Evolutionary conservation across 2,113 vertebrate species (phyloP), one percentile per base, ranked within the genome.

Genomic region (Mustela lutreola): DNA sequence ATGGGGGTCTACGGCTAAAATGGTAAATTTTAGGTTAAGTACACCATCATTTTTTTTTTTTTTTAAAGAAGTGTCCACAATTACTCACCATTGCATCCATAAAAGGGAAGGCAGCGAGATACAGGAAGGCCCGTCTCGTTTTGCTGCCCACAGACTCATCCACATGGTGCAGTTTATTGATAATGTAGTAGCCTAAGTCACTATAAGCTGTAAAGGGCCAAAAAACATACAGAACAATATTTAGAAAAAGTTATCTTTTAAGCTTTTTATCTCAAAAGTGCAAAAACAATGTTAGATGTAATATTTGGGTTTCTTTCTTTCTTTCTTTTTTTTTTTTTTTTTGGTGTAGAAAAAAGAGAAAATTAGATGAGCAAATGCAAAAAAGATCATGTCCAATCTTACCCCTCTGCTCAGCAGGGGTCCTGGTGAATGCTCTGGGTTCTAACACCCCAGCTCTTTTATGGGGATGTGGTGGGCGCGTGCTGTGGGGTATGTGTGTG

Each of bases 111-210:
- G 99, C 99, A 93, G 99, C 99, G 80, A 99, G 99, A 97, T 99
- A 99, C 28, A 99, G 99, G 98, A 99, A 99, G 33, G 99, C 99
- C 98, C 98, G 99, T 97, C 99, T 99, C 0, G 99, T 99, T 98
- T 99, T 99, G 97, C 91, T 99, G 92, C 99, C 99, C 98, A 99
- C 99, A 0, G 99, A 99, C 50, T 99, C 99, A 67, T 99, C 99
- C 99, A 99, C 99, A 95, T 99, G 99, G 98, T 99, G 99, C 96
- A 99, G 99, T 96, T 99, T 99, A 97, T 99, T 99, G 98, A 99
- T 99, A 95, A 99, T 99, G 98, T 99, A 99, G 98, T 99, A 99
- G 39, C 99, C 99, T 96, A 99, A 96, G 93, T 99, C 99, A 3
- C 99, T 99, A 81, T 99, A 99, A 1, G 99, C 99, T 99, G 97